A percentile compares a stretch with the other conserved stretches of the same genome.
These are phyloP conservation scores for Macquaria ambigua DNA, from an alignment of 2,113 vertebrate genomes.

Conservation along the genomic window DNA sequence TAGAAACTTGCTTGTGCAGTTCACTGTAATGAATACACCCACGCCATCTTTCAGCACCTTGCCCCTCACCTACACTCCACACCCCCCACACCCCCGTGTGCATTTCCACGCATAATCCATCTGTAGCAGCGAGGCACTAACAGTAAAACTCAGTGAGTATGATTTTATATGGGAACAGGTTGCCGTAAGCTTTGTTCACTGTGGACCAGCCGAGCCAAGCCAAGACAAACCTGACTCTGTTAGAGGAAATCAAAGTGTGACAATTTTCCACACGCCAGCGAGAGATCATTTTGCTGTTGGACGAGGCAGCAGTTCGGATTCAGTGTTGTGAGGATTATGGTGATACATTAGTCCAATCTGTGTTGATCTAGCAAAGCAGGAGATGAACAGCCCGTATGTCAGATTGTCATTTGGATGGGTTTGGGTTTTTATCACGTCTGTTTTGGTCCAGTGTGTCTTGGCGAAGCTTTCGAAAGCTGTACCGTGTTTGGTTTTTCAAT, in stretches of 20 bases:
- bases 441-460: slow-evolving; percentile 62
- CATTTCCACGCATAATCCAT: slow-evolving; percentile 48
- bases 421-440: slow-evolving; percentile 60
- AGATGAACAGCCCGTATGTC: slow-evolving; percentile 72
- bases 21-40: slow-evolving; percentile 63
- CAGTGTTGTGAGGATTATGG: slow-evolving; percentile 66
- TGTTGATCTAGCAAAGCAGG: slow-evolving; percentile 75
- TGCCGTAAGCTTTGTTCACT: slow-evolving; percentile 31
- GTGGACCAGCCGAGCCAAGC: slow-evolving; percentile 36
- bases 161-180: slow-evolving; percentile 46
- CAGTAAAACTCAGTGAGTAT: slow-evolving; percentile 31
- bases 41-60: slow-evolving; percentile 35
- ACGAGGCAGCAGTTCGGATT: slow-evolving; percentile 49
- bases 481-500: slow-evolving; percentile 55
- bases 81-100: background rate
- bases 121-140: slow-evolving; percentile 39
- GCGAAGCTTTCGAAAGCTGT: slow-evolving; percentile 51
- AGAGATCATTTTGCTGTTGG: slow-evolving; percentile 54
- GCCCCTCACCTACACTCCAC: background rate
- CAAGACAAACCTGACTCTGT: slow-evolving; percentile 63
- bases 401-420: slow-evolving; percentile 59
- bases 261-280: slow-evolving; percentile 35
- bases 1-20: slow-evolving; percentile 56
- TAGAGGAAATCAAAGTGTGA: slow-evolving; percentile 54
- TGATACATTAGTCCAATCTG: slow-evolving; percentile 71